Percentiles rank a stretch among this genome's conserved stretches.
These are phyloP conservation scores for Scophthalmus maximus DNA, from an alignment of 2,113 vertebrate genomes.

Conservation along the genomic window DNA sequence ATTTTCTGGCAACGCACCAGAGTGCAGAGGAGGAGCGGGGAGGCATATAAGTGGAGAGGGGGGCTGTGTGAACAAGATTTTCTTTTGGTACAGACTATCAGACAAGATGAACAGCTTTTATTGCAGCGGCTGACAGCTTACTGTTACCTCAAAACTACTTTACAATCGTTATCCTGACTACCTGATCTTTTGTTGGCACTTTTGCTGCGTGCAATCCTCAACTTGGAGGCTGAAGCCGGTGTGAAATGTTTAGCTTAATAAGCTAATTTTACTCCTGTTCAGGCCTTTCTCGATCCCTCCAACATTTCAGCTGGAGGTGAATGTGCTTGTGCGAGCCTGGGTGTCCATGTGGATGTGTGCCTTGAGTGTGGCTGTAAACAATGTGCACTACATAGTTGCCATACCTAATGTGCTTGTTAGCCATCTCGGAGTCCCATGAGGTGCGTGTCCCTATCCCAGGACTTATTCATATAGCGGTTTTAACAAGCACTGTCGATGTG, in stretches of 20 bases:
- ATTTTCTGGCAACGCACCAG: conserved; percentile 79
- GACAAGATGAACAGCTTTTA: conserved; percentile 60
- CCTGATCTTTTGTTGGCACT: conserved; percentile 62
- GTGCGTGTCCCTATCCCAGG: conserved; percentile 66
- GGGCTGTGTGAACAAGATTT: conserved; percentile 49
- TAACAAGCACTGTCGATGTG: conserved; percentile 79
- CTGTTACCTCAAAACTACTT: conserved; percentile 64
- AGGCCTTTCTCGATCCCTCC: conserved; percentile 6
- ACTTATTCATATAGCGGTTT: conserved; percentile 75
- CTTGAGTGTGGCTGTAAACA: conserved; percentile 69
- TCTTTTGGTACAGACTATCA: conserved; percentile 60
- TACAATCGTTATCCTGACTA: conserved; percentile 69
- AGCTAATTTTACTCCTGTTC: conserved; percentile 56
- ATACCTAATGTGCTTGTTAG: conserved; percentile 81
- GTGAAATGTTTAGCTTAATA: conserved; percentile 60
- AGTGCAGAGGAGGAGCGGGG: conserved; percentile 66
- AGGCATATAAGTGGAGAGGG: conserved; percentile 46
- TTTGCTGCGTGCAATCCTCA: conserved; percentile 41
- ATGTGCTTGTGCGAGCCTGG: conserved; percentile 16
- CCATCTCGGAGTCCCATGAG: conserved; percentile 70
- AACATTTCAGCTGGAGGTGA: conserved; percentile 38
- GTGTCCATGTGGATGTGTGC: conserved; percentile 49
- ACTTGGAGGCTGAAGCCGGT: conserved; percentile 44
- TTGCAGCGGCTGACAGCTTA: conserved; percentile 59
- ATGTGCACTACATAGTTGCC: conserved; percentile 72